A percentile compares a stretch with the other conserved stretches of the same genome.
Evolutionary conservation across 2,797 vertebrate genomes (phyloP).

Genomic region (Semotilus atromaculatus): DNA sequence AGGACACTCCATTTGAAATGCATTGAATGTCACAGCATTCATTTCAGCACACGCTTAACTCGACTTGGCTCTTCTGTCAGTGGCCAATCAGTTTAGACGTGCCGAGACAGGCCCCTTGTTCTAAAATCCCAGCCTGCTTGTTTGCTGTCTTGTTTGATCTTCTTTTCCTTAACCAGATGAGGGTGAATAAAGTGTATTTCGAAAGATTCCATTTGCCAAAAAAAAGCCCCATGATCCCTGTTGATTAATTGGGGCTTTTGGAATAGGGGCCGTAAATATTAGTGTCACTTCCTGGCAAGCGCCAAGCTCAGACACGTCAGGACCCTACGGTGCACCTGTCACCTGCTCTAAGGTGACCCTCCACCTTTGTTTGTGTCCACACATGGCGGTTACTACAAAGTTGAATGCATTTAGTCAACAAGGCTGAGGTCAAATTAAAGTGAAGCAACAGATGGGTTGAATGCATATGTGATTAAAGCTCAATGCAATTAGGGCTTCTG

Average conservation of each 20-base stretch:
- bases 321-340: conserved; percentile 32
- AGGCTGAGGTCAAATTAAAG: conserved; percentile 58
- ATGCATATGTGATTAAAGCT: conserved; percentile 74
- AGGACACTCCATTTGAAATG: conserved; percentile 80
- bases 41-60: conserved; percentile 75
- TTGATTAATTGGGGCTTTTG: conserved; percentile 46
- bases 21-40: conserved; percentile 72
- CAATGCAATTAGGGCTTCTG: conserved; percentile 68
- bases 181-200: conserved; percentile 30
- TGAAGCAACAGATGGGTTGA: conserved; percentile 72
- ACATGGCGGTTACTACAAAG: conserved; percentile 30
- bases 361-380: conserved; percentile 1
- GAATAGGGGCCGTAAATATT: conserved; percentile 17
- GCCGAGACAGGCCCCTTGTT: conserved; percentile 64
- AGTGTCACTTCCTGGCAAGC: conserved; percentile 13
- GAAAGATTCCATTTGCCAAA: conserved; percentile 35
- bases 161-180: conserved; percentile 17
- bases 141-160: conserved; percentile 55
- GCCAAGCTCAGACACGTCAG: conserved; percentile 30
- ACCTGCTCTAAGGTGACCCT: conserved; percentile 36
- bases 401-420: conserved; percentile 57
- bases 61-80: conserved; percentile 71
- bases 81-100: conserved; percentile 67
- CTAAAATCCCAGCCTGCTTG: conserved; percentile 46
- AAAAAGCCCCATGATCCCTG: conserved; percentile 20